Evolutionary conservation across 2,888 invertebrate genomes (phyloP).

Genomic region (Elysia crispata): DNA sequence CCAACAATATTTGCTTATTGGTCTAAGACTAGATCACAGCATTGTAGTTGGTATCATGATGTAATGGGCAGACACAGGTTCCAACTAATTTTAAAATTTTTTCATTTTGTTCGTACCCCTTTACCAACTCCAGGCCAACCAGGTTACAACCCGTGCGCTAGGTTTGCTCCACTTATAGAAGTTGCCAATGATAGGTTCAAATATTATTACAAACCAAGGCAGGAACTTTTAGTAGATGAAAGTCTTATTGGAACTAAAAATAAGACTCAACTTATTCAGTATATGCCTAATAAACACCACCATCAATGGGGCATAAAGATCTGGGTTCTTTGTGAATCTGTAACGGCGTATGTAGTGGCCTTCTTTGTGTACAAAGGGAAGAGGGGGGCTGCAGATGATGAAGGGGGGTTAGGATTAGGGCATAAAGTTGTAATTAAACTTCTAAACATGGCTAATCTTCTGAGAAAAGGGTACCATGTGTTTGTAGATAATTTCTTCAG

Average conservation of each 20-base stretch:
- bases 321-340: neutral
- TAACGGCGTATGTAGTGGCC: conserved; percentile 2
- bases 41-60: neutral
- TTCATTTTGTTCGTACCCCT: conserved; percentile 5
- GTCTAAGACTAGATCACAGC: neutral
- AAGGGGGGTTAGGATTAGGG: too few relatives aligned
- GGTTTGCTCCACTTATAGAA: neutral
- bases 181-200: neutral
- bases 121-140: conserved; percentile 12
- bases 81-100: conserved; percentile 15
- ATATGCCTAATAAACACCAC: conserved; percentile 10
- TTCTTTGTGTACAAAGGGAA: conserved; percentile 1
- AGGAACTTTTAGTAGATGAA: neutral
- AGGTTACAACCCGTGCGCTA: neutral
- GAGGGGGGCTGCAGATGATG: neutral
- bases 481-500: too few relatives aligned
- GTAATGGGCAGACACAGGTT: conserved; percentile 5
- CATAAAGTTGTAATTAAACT: too few relatives aligned
- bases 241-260: conserved; percentile 3
- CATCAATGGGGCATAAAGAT: neutral
- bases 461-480: too few relatives aligned
- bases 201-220: neutral
- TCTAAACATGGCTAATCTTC: too few relatives aligned
- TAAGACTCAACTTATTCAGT: conserved; percentile 6
- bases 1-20: conserved; percentile 12